phyloP scores from a whole-genome alignment of 2,113 vertebrate species.

The Cebidichthys violaceus region DNA sequence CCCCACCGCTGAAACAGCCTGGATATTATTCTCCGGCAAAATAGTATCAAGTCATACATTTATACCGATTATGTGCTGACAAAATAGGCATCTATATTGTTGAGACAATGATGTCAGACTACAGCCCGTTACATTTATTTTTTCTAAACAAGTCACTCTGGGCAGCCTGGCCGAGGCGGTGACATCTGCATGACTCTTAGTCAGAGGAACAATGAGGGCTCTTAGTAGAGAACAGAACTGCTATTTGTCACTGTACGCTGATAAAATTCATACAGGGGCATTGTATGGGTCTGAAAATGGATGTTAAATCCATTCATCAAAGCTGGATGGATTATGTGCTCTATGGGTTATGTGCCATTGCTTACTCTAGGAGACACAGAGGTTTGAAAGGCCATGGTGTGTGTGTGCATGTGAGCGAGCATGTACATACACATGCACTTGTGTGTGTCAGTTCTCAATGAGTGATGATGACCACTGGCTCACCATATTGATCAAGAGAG shows the following conservation, averaged over 20 bases:
- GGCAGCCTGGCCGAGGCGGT: conserved; percentile 68
- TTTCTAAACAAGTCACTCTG: conserved; percentile 71
- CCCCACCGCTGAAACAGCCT: conserved; percentile 33
- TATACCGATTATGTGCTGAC: conserved; percentile 73
- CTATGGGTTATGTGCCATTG: conserved; percentile 59
- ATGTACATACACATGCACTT: conserved; percentile 46
- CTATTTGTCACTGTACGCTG: conserved; percentile 82
- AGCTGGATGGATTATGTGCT: conserved; percentile 76
- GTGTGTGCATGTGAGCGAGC: conserved; percentile 25
- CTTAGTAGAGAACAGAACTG: conserved; percentile 76
- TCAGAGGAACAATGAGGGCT: conserved; percentile 79
- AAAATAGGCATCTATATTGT: conserved; percentile 74
- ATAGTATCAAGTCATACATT: conserved; percentile 76
- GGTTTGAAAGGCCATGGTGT: conserved; percentile 71
- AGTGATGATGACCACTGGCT: conserved; percentile 75
- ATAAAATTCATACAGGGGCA: conserved; percentile 81
- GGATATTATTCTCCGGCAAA: conserved; percentile 61
- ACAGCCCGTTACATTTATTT: conserved; percentile 76
- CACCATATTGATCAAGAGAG: conserved; percentile 75
- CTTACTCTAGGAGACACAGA: conserved; percentile 67
- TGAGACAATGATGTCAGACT: conserved; percentile 78
- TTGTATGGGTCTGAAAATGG: conserved; percentile 77
- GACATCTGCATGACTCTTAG: conserved; percentile 77
- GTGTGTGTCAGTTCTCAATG: conserved; percentile 64
- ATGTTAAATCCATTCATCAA: conserved; percentile 80